Evolutionary conservation across 2,888 invertebrate genomes (phyloP), one percentile per base, ranked within the genome.

Genomic region (Clitarchus hookeri): DNA sequence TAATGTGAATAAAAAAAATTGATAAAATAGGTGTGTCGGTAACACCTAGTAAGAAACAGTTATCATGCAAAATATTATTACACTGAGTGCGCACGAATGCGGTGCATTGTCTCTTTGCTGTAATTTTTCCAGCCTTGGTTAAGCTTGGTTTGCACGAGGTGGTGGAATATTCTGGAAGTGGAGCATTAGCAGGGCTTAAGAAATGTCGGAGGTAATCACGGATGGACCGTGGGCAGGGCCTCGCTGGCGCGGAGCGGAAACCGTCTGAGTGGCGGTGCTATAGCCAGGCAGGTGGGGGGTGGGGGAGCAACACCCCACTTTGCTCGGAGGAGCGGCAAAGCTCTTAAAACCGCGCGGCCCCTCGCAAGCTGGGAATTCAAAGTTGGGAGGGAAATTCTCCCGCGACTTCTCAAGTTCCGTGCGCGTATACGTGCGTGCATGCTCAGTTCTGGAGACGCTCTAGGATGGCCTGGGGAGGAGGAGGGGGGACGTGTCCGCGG

Each of bases 401-500:
- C 65, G 65, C 65, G 65, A 23, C 65, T 65, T 65, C 65, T 65
- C 65, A n/a, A n/a, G 23, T n/a, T 19, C n/a, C n/a, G 65, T 19
- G 19, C 23, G 23, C n/a, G 65, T 65, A 23, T 65, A 23, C 65
- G 65, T 65, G 65, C 65, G 65, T 65, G 65, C 65, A n/a, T 65
- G 65, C 65, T 65, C 65, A 65, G 65, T 65, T 65, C 65, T 65
- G 65, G 65, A 65, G 65, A 65, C 16, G 65, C 16, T 65, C n/a
- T 65, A 16, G 65, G 8, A 23, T 0, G 19, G 3, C 1, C 1
- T 23, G n/a, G 65, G 8, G 65, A n/a, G 65, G 85, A 13, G 85
- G 25, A 26, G 19, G 36, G 53, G 85, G 80, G 80, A 19, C 13
- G 82, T 82, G 82, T 82, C 82, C 82, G 82, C 82, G 23, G 36